Base-by-base conservation (phyloP, 2,113 vertebrate species). In the Phalacrocorax carbo region DNA sequence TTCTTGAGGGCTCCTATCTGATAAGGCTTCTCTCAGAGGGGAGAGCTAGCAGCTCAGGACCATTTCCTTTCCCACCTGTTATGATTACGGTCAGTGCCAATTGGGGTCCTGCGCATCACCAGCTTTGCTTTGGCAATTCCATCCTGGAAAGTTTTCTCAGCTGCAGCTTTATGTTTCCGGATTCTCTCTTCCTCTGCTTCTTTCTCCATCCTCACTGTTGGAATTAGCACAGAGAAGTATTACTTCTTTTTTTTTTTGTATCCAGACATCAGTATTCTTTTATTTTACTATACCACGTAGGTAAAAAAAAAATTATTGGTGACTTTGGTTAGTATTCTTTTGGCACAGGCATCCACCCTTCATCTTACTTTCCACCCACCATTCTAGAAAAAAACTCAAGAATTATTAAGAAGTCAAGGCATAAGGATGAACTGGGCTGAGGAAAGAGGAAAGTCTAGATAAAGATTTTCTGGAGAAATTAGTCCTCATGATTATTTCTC, bases 81-180 rank as follows among this genome's bases (percentile, higher is more conserved):
- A 82, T 99, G 99, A 89, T 99, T 99, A 42, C 99, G 98, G 89
- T 99, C 99, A 0, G 99, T 99, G 52, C 99, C 99, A 42, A 99
- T 90, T 0, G 99, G 99, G 2, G 98, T 97, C 94, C 99, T 98
- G 51, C 99, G 99, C 97, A 99, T 95, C 75, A 99, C 99, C 8
- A 99, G 98, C 68, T 98, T 99, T 1, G 99, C 99, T 96, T 99
- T 99, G 92, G 99, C 97, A 60, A 99, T 98, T 13, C 99, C 99
- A 4, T 99, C 99, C 82, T 99, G 99, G 81, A 99, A 99, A 25
- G 98, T 98, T 79, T 98, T 98, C 97, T 99, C 99, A 6, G 98
- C 97, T 17, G 99, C 97, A 19, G 98, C 99, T 94, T 98, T 99
- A 86, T 99, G 99, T 72, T 97, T 99, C 66, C 99, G 98, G 61